Base-by-base conservation (phyloP, 2,888 invertebrate species). In the Aquatica leii region DNA sequence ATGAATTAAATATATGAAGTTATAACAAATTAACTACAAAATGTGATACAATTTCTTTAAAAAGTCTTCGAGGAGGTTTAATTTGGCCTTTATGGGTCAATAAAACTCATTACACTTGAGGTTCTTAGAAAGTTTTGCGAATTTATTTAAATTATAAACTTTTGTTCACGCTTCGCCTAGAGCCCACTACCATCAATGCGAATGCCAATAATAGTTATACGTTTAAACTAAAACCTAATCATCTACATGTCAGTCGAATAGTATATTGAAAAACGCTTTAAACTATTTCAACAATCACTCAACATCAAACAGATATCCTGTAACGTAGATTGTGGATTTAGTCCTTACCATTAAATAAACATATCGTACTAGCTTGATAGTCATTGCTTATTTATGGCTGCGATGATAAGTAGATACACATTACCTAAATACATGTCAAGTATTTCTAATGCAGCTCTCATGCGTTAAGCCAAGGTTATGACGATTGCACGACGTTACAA, bases 61-160 rank as follows among this genome's bases (percentile, higher is more conserved):
- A 46, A 46, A 4, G 11, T 46, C 46, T 18, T 11, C 18, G n/a
- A 18, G 18, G 50, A 49, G 49, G 21, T 50, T 50, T 57, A 15
- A 48, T 55, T 57, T 57, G 49, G 49, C 40, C 50, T 56, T 57
- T 57, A 49, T 57, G 40, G 57, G 57, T 57, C 57, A 57, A 35
- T 57, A 57, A 49, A 49, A 37, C 57, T 50, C 50, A 37, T 18
- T 18, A 31, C 20, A 49, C 20, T n/a, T 41, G 50, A 49, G 57
- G 37, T 57, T 40, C 50, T 40, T 57, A 57, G 57, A 57, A 57
- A 57, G 57, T 57, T 56, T 57, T 50, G 40, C 50, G 57, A 57
- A 50, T 57, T 40, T 37, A 21, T 21, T 57, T 50, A 40, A 57
- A 48, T 56, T 56, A 35, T 17, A 56, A 57, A 57, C 20, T 49